phyloP scores from a whole-genome alignment of 2,888 invertebrate genomes.

The Euclidia mi region DNA sequence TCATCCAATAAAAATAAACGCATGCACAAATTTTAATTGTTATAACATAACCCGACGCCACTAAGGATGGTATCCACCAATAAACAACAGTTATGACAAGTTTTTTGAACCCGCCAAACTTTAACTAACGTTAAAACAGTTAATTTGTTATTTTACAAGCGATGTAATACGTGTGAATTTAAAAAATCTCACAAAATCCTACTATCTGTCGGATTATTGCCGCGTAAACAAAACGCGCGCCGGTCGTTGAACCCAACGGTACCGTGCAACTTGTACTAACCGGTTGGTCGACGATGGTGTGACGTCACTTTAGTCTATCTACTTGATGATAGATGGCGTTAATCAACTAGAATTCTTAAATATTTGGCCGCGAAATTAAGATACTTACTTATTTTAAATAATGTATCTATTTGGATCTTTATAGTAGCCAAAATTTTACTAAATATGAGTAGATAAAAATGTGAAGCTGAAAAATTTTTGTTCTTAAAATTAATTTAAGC shows the following conservation, averaged over 20 bases:
- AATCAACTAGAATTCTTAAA: not conserved
- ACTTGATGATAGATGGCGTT: slow-evolving; percentile 68
- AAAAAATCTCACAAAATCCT: slow-evolving; percentile 65
- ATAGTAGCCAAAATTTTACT: too few relatives aligned
- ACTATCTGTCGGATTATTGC: slow-evolving; percentile 69
- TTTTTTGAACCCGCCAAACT: slow-evolving; percentile 57
- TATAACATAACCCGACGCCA: slow-evolving; percentile 17
- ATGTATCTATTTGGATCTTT: too few relatives aligned
- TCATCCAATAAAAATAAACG: slow-evolving; percentile 14
- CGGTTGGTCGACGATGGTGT: slow-evolving; percentile 69
- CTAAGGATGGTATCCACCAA: slow-evolving; percentile 25
- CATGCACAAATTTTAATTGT: slow-evolving; percentile 13
- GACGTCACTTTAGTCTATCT: slow-evolving; percentile 80
- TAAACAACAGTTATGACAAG: slow-evolving; percentile 41
- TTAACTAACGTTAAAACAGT: slow-evolving; percentile 56
- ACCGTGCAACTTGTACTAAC: slow-evolving; percentile 79
- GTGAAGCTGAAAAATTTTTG: too few relatives aligned
- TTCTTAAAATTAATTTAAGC: too few relatives aligned
- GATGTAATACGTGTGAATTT: slow-evolving; percentile 61
- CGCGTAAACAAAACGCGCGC: slow-evolving; percentile 82
- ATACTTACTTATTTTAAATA: too few relatives aligned
- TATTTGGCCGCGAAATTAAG: not conserved
- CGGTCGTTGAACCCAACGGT: slow-evolving; percentile 87
- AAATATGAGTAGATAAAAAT: too few relatives aligned
- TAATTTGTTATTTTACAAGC: slow-evolving; percentile 58